Evolutionary conservation across 2,888 invertebrate species (phyloP).

Genomic region (Ectobius pallidus): DNA sequence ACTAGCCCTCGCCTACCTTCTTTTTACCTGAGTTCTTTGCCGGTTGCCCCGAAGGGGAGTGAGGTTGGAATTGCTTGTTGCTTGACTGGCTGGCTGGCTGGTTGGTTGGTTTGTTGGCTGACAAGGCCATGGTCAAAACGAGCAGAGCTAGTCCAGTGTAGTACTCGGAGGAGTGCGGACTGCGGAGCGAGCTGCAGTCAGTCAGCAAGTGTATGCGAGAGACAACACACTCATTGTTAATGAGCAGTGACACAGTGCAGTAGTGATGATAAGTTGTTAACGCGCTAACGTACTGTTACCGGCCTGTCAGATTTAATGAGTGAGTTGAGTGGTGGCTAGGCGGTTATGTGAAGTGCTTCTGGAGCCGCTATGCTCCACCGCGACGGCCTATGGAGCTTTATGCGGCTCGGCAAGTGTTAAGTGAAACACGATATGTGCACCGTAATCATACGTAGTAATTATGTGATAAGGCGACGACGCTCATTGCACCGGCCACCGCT

Average conservation of each 20-base stretch:
- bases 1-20: conserved; percentile 30
- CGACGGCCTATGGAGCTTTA: not conserved
- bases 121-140: conserved; percentile 38
- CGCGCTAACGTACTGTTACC: not conserved
- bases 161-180: conserved; percentile 6
- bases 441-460: not conserved
- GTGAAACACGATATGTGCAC: conserved; percentile 38
- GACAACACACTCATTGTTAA: not conserved
- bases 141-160: conserved; percentile 29
- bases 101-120: conserved; percentile 15
- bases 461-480: conserved; percentile 18
- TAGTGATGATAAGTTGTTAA: conserved; percentile 2
- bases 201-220: conserved; percentile 2
- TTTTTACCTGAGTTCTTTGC: conserved; percentile 30
- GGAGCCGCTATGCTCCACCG: conserved; percentile 36
- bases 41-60: conserved; percentile 20
- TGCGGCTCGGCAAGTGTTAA: conserved; percentile 46
- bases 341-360: conserved; percentile 13
- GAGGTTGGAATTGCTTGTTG: conserved; percentile 27
- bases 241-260: conserved; percentile 9
- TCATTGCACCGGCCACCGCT: too few relatives aligned
- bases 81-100: conserved; percentile 28
- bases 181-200: conserved; percentile 19
- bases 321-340: conserved; percentile 52
- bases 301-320: conserved; percentile 38